Percentiles rank a stretch among this genome's conserved stretches.
These are phyloP conservation scores for Melospiza georgiana DNA, from an alignment of 2,113 vertebrate genomes.

Conservation along the genomic window DNA sequence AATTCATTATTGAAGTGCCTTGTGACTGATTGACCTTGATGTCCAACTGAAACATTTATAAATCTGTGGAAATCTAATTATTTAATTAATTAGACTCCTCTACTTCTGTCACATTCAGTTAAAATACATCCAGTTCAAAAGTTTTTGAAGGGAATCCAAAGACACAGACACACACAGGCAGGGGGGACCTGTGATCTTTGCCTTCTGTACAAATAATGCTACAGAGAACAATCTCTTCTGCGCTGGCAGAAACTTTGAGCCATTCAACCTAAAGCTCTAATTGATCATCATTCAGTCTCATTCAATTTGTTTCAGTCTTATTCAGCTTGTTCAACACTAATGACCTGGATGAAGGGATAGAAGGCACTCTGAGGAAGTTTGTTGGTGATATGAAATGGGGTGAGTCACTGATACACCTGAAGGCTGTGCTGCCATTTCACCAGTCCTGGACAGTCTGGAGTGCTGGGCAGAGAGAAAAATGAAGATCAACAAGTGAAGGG, in stretches of 20 bases:
- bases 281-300: neutral
- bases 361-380: neutral
- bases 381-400: no score
- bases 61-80: slow-evolving; percentile 40
- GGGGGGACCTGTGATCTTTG: neutral
- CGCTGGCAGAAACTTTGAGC: neutral
- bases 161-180: neutral
- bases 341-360: neutral
- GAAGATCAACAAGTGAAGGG: neutral
- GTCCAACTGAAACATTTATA: neutral
- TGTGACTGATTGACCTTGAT: slow-evolving; percentile 28
- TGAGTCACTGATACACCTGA: neutral
- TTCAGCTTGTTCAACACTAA: neutral
- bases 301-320: neutral
- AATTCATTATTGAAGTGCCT: neutral
- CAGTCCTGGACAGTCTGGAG: neutral
- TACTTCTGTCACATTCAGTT: neutral
- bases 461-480: rapidly evolving
- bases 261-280: neutral
- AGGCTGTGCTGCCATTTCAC: neutral
- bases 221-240: neutral
- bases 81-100: slow-evolving; percentile 33
- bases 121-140: neutral
- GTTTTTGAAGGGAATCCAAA: neutral
- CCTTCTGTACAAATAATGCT: neutral